These are phyloP conservation scores for Sarotherodon lohbergeri DNA, from an alignment of 2,113 vertebrate species.

Conservation along the genomic window DNA sequence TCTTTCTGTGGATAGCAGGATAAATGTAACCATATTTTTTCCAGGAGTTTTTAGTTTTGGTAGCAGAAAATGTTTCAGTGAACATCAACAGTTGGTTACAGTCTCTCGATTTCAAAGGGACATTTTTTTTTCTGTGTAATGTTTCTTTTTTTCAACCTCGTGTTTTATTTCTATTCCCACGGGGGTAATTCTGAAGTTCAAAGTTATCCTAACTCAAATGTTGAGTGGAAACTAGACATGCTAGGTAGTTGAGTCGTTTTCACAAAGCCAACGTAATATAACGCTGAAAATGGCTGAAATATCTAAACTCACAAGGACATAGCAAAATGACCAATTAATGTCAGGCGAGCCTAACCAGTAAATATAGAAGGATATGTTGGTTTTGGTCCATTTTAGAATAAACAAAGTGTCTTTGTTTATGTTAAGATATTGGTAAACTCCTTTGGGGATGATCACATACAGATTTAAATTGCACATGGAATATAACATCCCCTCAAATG, in stretches of 20 bases:
- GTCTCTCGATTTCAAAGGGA: neutral
- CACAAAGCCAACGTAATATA: neutral
- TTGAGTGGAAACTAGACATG: neutral
- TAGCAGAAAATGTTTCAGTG: neutral
- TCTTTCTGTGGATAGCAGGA: neutral
- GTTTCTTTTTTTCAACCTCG: neutral
- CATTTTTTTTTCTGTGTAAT: neutral
- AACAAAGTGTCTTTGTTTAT: neutral
- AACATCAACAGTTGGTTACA: neutral
- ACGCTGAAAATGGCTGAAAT: neutral
- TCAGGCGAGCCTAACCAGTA: neutral
- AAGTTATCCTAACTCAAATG: neutral
- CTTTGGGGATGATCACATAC: neutral
- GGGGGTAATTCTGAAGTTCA: neutral
- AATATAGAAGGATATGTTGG: neutral
- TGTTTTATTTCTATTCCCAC: neutral
- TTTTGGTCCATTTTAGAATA: neutral
- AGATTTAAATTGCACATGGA: neutral
- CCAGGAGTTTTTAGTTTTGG: neutral
- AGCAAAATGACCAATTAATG: neutral
- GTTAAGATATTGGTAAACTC: neutral
- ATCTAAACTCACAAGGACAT: neutral
- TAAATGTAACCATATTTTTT: constrained; percentile 2
- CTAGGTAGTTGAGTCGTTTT: neutral
- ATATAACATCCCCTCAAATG: constrained; percentile 6